Percentiles rank a stretch among this genome's conserved stretches.
phyloP scores from a whole-genome alignment of 2,797 vertebrate genomes.

The Lagorchestes hirsutus region DNA sequence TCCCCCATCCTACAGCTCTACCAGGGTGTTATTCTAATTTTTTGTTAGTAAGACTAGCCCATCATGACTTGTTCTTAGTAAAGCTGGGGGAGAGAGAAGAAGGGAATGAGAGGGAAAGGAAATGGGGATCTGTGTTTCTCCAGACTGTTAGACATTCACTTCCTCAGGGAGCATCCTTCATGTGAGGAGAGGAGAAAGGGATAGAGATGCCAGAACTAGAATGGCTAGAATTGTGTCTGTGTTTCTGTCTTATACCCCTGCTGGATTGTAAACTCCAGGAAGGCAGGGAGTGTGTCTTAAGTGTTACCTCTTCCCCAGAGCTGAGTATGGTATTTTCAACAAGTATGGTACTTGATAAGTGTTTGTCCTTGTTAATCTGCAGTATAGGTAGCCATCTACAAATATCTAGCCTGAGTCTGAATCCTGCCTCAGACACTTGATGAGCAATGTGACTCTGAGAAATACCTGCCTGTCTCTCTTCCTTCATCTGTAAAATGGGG shows the following conservation, averaged over 20 bases:
- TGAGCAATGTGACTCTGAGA: neutral
- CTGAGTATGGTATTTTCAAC: neutral
- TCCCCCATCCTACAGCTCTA: neutral
- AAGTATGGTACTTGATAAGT: neutral
- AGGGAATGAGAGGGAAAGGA: neutral
- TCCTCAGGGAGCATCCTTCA: neutral
- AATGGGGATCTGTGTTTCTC: neutral
- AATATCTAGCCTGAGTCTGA: neutral
- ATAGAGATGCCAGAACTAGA: neutral
- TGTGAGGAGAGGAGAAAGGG: neutral
- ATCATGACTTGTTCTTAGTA: neutral
- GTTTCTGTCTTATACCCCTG: neutral
- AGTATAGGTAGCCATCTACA: neutral
- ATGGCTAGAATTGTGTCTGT: neutral
- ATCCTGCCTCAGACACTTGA: neutral
- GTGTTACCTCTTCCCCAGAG: neutral
- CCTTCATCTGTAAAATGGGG: neutral
- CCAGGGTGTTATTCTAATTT: neutral
- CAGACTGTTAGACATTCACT: neutral
- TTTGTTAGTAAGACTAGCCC: neutral
- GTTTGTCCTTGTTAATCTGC: neutral
- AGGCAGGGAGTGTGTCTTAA: neutral
- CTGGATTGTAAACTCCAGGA: neutral
- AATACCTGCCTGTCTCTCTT: neutral
- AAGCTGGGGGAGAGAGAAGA: neutral